Evolutionary conservation across 1,140 invertebrate genomes (phyloP).

Genomic region (Drosophila parabipectinata): DNA sequence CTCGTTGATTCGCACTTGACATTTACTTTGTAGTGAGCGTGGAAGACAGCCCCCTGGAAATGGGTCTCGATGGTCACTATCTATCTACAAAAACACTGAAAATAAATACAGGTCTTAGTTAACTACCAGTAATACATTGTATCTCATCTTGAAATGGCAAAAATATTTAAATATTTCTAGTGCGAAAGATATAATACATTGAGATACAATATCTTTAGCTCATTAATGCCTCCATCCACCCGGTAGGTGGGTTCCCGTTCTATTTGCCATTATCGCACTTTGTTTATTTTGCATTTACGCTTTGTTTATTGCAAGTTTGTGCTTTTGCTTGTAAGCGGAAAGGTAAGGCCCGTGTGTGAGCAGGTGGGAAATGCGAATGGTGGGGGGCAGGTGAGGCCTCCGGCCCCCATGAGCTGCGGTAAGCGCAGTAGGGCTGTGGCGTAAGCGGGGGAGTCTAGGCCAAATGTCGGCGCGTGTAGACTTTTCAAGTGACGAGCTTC

Average conservation of each 20-base stretch:
- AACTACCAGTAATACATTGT: too few species aligned
- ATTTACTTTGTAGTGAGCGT: slow-evolving; percentile 77
- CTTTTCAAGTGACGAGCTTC: slow-evolving; percentile 52
- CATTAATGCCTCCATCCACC: background rate
- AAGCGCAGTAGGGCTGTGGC: slow-evolving; percentile 7
- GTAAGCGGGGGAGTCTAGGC: slow-evolving; percentile 32
- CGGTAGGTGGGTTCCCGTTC: background rate
- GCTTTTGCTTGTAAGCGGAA: slow-evolving; percentile 57
- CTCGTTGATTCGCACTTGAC: slow-evolving; percentile 73
- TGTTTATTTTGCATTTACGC: slow-evolving; percentile 25
- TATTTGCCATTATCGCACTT: slow-evolving; percentile 70
- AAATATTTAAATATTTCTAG: too few species aligned
- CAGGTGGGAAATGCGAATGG: slow-evolving; percentile 30
- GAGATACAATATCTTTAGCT: background rate
- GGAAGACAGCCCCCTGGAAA: slow-evolving; percentile 35
- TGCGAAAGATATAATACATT: background rate
- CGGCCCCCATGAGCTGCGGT: slow-evolving; percentile 1
- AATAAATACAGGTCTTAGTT: slow-evolving; percentile 2
- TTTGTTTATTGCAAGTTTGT: slow-evolving; percentile 64
- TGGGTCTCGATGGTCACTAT: slow-evolving; percentile 28
- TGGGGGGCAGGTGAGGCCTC: background rate
- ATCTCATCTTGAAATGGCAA: too few species aligned
- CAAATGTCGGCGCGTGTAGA: slow-evolving; percentile 69
- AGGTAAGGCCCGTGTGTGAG: slow-evolving; percentile 34
- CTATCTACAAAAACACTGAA: slow-evolving; percentile 20